Evolutionary conservation across 1,140 invertebrate species (phyloP).

Genomic region (Drosophila repletoides): DNA sequence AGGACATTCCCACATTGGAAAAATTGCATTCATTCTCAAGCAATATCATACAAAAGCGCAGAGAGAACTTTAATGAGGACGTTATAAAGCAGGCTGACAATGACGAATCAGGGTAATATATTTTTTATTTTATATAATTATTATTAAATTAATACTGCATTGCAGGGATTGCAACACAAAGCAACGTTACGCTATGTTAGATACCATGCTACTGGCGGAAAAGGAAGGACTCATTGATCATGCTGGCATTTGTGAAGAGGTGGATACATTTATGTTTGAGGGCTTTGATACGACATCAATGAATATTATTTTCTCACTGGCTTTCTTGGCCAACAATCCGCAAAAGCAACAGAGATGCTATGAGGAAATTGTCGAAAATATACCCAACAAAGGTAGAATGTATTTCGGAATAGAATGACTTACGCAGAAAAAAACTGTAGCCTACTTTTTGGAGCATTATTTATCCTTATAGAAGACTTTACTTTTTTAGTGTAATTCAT

Average conservation of each 20-base stretch:
- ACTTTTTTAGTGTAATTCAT: too few species aligned
- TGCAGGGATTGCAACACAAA: conserved; percentile 54
- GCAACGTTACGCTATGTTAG: conserved; percentile 89
- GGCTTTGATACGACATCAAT: conserved; percentile 88
- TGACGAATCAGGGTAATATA: not conserved
- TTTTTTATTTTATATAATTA: not conserved
- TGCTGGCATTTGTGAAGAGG: conserved; percentile 89
- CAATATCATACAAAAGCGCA: conserved; percentile 40
- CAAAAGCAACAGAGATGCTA: conserved; percentile 85
- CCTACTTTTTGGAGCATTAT: too few species aligned
- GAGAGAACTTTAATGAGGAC: conserved; percentile 21
- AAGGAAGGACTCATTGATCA: conserved; percentile 83
- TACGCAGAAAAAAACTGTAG: too few species aligned
- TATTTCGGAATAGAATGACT: too few species aligned
- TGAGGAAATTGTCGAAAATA: conserved; percentile 56
- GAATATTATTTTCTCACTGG: conserved; percentile 84
- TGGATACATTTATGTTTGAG: conserved; percentile 91
- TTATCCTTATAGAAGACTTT: too few species aligned
- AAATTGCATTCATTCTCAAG: conserved; percentile 49
- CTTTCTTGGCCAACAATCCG: conserved; percentile 84
- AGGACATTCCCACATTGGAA: conserved; percentile 22
- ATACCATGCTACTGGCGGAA: conserved; percentile 87
- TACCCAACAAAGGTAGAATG: conserved; percentile 21
- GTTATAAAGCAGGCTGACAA: conserved; percentile 2
- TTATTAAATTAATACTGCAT: not conserved